Percentiles rank a stretch among this genome's conserved stretches.
phyloP scores from a whole-genome alignment of 2,113 vertebrate species.

The Chascanopsetta lugubris region DNA sequence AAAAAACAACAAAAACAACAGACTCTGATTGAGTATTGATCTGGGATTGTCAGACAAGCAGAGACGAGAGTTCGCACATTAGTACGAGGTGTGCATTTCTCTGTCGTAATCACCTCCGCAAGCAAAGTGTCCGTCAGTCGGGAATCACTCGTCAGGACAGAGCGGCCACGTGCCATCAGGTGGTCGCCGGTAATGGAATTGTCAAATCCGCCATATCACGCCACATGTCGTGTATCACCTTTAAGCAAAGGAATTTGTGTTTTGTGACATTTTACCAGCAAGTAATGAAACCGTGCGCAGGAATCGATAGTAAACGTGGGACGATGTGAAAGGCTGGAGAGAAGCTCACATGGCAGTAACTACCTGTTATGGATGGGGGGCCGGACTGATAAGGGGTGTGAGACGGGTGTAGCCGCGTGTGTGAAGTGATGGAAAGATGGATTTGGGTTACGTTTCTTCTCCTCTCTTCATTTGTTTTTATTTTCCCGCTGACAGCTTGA shows the following conservation, averaged over 20 bases:
- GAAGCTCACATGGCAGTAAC: slow-evolving; percentile 10
- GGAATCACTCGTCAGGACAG: too few relatives aligned
- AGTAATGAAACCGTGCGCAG: slow-evolving; percentile 35
- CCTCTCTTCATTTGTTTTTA: slow-evolving; percentile 54
- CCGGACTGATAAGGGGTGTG: slow-evolving; percentile 25
- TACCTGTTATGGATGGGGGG: slow-evolving; percentile 13
- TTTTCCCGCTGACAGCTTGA: slow-evolving; percentile 66
- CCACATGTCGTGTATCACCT: slow-evolving; percentile 12
- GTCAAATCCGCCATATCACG: slow-evolving; percentile 39
- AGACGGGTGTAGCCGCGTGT: slow-evolving; percentile 20
- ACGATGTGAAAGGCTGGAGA: slow-evolving; percentile 22
- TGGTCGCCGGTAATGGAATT: slow-evolving; percentile 42
- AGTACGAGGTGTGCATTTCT: slow-evolving; percentile 46
- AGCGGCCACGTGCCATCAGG: slow-evolving; percentile 37
- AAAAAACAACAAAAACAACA: slow-evolving; percentile 16
- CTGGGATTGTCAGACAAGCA: slow-evolving; percentile 63
- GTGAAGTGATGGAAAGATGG: slow-evolving; percentile 33
- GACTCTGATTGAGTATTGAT: slow-evolving; percentile 79
- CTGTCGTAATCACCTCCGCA: slow-evolving; percentile 38
- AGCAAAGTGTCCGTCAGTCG: slow-evolving; percentile 43
- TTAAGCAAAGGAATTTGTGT: slow-evolving; percentile 38
- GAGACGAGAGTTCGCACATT: slow-evolving; percentile 59
- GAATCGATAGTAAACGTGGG: slow-evolving; percentile 35
- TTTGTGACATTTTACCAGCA: slow-evolving; percentile 29
- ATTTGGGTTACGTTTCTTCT: slow-evolving; percentile 42